These are phyloP conservation scores for Drosophila hawaiiensis DNA, from an alignment of 2,888 invertebrate species.

Conservation along the genomic window DNA sequence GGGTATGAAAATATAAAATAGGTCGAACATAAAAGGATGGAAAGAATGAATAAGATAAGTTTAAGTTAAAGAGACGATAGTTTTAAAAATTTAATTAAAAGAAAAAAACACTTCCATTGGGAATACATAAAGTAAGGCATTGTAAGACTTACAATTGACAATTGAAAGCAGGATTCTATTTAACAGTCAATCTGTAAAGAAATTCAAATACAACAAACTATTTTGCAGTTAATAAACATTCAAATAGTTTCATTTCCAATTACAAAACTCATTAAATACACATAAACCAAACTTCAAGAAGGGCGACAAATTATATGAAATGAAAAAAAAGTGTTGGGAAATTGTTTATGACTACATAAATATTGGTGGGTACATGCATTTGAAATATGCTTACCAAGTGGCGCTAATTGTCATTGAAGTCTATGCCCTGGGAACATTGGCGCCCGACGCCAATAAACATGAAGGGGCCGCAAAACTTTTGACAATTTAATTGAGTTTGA, in stretches of 20 bases:
- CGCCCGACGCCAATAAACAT: slow-evolving; percentile 49
- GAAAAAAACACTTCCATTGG: neutral
- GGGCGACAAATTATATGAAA: slow-evolving; percentile 15
- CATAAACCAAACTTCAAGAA: slow-evolving; percentile 11
- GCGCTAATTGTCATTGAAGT: slow-evolving; percentile 70
- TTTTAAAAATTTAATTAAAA: neutral
- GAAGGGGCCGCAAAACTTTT: slow-evolving; percentile 56
- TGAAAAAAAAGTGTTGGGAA: slow-evolving; percentile 1
- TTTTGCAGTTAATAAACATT: neutral
- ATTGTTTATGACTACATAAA: slow-evolving; percentile 65
- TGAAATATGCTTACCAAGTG: slow-evolving; percentile 49
- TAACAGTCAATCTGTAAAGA: neutral
- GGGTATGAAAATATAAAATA: neutral
- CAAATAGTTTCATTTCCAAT: slow-evolving; percentile 28
- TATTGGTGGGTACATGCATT: slow-evolving; percentile 47
- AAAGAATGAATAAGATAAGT: neutral
- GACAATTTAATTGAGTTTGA: slow-evolving; percentile 73
- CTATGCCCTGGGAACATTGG: slow-evolving; percentile 49
- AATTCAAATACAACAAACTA: neutral
- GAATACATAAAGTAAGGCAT: neutral
- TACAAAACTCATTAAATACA: slow-evolving; percentile 46
- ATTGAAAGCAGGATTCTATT: neutral
- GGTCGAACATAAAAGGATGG: neutral
- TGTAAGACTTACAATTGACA: neutral
- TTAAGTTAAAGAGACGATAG: no score